A percentile compares a stretch with the other conserved stretches of the same genome.
phyloP scores from a whole-genome alignment of 2,797 vertebrate genomes.

The Darevskia nairensis region DNA sequence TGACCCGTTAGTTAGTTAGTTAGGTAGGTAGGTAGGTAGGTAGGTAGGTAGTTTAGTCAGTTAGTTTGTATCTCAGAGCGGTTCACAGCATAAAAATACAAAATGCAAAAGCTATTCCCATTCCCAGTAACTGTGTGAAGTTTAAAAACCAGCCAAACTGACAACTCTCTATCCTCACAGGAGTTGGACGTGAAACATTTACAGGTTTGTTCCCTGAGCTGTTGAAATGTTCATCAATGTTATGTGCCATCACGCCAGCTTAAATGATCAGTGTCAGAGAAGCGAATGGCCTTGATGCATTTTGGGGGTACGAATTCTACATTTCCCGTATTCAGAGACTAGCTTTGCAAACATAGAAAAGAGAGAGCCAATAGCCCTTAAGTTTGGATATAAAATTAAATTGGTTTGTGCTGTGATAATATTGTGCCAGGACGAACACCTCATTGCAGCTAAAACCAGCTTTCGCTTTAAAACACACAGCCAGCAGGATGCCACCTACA shows the following conservation, averaged over 20 bases:
- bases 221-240: not conserved
- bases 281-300: not conserved
- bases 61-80: no score
- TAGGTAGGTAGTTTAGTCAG: no score
- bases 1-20: no score
- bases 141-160: not conserved
- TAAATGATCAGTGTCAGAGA: not conserved
- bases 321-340: no score
- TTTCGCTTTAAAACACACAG: not conserved
- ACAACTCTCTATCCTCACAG: not conserved
- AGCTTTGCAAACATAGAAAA: not conserved
- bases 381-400: not conserved
- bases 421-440: conserved; percentile 3
- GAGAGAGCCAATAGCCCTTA: not conserved
- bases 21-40: no score
- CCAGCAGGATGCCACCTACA: not conserved
- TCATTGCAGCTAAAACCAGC: not conserved
- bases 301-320: not conserved
- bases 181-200: not conserved
- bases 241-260: not conserved
- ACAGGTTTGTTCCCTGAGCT: not conserved
- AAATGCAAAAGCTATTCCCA: not conserved
- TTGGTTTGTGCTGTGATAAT: not conserved
- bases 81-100: not conserved
- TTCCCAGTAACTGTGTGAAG: not conserved